A percentile compares a stretch with the other conserved stretches of the same genome.
Evolutionary conservation across 2,888 invertebrate genomes (phyloP).

Genomic region (Mamestra brassicae): DNA sequence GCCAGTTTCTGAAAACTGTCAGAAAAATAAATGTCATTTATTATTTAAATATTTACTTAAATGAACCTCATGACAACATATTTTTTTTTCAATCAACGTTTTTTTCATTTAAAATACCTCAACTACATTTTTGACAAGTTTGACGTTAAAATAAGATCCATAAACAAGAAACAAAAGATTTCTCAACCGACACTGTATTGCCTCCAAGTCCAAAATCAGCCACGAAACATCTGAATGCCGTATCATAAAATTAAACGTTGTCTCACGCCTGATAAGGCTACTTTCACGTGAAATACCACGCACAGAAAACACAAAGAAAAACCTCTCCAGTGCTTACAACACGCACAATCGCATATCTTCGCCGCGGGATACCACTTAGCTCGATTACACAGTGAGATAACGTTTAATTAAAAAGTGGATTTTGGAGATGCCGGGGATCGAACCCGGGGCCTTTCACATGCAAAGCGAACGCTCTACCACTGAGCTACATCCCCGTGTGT

Average conservation of each 20-base stretch:
- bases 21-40: too few relatives aligned
- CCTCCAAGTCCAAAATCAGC: conserved; percentile 9
- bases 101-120: too few relatives aligned
- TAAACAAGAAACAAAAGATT: too few relatives aligned
- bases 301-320: conserved; percentile 25
- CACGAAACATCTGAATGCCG: conserved; percentile 34
- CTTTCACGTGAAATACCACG: conserved; percentile 14
- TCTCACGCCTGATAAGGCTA: conserved; percentile 30
- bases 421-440: conserved; percentile 98
- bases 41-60: too few relatives aligned
- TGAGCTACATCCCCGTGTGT: conserved; percentile 94
- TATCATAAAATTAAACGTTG: conserved; percentile 31
- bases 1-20: too few relatives aligned
- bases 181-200: too few relatives aligned
- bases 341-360: conserved; percentile 26
- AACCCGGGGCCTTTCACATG: conserved; percentile 99
- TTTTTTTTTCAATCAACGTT: too few relatives aligned
- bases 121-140: too few relatives aligned
- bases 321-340: neutral
- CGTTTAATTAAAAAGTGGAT: conserved; percentile 10
- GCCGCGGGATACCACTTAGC: conserved; percentile 33
- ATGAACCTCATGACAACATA: too few relatives aligned
- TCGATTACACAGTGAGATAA: neutral
- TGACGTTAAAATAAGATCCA: too few relatives aligned
- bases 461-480: conserved; percentile 99